A percentile compares a stretch with the other conserved stretches of the same genome.
Conservation (phyloP, 2,113 vertebrate genomes). For the Labrus mixtus region DNA sequence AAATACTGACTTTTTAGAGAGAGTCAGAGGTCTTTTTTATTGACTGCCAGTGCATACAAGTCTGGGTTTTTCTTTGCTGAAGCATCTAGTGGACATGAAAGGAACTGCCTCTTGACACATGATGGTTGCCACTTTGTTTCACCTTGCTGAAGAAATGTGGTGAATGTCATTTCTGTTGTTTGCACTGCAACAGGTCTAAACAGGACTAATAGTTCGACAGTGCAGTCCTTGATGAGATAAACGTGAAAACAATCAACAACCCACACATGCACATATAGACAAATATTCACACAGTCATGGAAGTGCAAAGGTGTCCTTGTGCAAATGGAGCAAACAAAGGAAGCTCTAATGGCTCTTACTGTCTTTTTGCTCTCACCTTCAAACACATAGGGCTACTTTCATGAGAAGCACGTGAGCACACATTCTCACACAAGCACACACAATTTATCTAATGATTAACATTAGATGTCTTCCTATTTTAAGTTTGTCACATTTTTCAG, state of each 20-base stretch:
- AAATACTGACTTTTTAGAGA: not conserved
- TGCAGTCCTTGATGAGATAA: slow-evolving; percentile 57
- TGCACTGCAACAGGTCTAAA: slow-evolving; percentile 55
- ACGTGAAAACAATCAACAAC: slow-evolving; percentile 57
- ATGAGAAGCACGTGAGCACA: not conserved
- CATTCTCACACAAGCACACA: not conserved
- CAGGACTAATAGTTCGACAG: slow-evolving; percentile 63
- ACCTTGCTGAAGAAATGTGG: slow-evolving; percentile 54
- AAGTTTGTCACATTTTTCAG: too few relatives aligned
- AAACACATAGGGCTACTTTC: slow-evolving; percentile 28
- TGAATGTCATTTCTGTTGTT: slow-evolving; percentile 51
- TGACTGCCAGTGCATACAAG: not conserved
- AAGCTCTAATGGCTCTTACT: slow-evolving; percentile 50
- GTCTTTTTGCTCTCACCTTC: slow-evolving; percentile 58
- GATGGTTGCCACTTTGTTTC: slow-evolving; percentile 46
- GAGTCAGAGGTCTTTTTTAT: too few relatives aligned
- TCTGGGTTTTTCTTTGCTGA: slow-evolving; percentile 1
- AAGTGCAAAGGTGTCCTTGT: slow-evolving; percentile 62
- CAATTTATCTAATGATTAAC: too few relatives aligned
- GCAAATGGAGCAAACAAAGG: slow-evolving; percentile 58
- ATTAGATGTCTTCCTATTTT: too few relatives aligned
- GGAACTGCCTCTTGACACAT: slow-evolving; percentile 12
- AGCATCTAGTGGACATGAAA: slow-evolving; percentile 23
- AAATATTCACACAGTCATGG: slow-evolving; percentile 20
- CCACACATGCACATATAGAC: slow-evolving; percentile 30